phyloP scores from a whole-genome alignment of 2,888 invertebrate species.

The Hyppa rectilinea region DNA sequence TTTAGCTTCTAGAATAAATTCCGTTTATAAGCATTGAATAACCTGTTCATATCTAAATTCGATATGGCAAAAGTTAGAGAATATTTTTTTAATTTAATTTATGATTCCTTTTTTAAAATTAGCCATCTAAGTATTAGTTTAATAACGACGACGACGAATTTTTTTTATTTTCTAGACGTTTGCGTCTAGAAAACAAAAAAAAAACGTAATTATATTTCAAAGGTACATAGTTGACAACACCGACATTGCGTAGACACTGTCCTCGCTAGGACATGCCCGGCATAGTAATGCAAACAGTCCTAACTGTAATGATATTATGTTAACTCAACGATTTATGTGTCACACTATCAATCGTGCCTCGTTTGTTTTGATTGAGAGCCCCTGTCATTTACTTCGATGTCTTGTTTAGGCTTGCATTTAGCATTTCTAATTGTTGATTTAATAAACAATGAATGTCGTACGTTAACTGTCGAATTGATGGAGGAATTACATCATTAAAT shows the following conservation, averaged over 20 bases:
- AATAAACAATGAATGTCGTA: conserved; percentile 46
- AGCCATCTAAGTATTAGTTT: too few species aligned
- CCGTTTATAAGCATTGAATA: not conserved
- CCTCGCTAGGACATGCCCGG: conserved; percentile 61
- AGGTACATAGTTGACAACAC: conserved; percentile 57
- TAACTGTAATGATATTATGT: conserved; percentile 69
- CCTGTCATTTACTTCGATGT: conserved; percentile 60
- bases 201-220: conserved; percentile 33
- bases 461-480: conserved; percentile 37
- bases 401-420: conserved; percentile 48
- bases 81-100: conserved; percentile 4
- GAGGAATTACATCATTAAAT: conserved; percentile 12
- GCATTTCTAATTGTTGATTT: conserved; percentile 53
- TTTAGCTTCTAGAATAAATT: not conserved
- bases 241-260: conserved; percentile 63
- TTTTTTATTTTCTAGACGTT: not conserved
- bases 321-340: conserved; percentile 63
- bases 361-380: conserved; percentile 65
- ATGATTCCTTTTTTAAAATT: too few species aligned
- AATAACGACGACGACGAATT: too few species aligned
- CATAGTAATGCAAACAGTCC: conserved; percentile 60
- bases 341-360: conserved; percentile 53
- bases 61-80: not conserved
- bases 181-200: not conserved
- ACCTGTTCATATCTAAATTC: not conserved